Conservation (phyloP, 92 coral and sea anemone species). For the Epizoanthus illoricatus region DNA sequence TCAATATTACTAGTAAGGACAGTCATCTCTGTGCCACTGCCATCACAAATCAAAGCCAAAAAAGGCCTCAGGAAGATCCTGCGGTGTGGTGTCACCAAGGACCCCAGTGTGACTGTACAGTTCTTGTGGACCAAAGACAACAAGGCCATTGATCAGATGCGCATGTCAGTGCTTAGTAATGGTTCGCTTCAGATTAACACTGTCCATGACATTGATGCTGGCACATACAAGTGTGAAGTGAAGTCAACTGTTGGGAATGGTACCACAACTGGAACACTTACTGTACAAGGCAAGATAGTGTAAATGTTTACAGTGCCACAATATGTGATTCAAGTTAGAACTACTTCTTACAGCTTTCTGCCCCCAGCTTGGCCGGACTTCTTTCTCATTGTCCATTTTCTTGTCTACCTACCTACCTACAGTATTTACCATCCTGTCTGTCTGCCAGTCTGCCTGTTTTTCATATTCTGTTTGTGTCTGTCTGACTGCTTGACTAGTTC, state of each 20-base stretch:
- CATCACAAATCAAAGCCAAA: constrained; percentile 66
- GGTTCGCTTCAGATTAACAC: constrained; percentile 75
- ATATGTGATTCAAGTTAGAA: not conserved
- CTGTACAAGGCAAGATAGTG: constrained; percentile 75
- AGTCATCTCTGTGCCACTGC: constrained; percentile 60
- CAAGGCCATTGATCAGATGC: constrained; percentile 42
- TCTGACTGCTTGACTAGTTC: too few species aligned
- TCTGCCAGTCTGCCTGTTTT: too few species aligned
- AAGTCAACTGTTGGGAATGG: constrained; percentile 84
- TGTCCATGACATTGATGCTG: constrained; percentile 76
- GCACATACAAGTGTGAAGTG: constrained; percentile 81
- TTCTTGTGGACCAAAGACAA: constrained; percentile 87
- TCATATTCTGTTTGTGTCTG: too few species aligned
- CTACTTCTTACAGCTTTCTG: not conserved
- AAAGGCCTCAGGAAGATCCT: constrained; percentile 71
- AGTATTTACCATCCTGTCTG: too few species aligned
- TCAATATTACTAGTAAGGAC: constrained; percentile 21
- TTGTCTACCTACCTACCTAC: too few species aligned
- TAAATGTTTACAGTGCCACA: not conserved
- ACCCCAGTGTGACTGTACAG: constrained; percentile 57
- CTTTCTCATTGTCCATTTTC: too few species aligned
- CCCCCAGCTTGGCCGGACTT: too few species aligned
- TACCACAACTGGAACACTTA: constrained; percentile 74
- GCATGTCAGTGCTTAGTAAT: constrained; percentile 54
- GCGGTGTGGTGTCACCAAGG: constrained; percentile 71